Conservation (phyloP, 2,797 vertebrate species). For the Acestrorhynchus altus region DNA sequence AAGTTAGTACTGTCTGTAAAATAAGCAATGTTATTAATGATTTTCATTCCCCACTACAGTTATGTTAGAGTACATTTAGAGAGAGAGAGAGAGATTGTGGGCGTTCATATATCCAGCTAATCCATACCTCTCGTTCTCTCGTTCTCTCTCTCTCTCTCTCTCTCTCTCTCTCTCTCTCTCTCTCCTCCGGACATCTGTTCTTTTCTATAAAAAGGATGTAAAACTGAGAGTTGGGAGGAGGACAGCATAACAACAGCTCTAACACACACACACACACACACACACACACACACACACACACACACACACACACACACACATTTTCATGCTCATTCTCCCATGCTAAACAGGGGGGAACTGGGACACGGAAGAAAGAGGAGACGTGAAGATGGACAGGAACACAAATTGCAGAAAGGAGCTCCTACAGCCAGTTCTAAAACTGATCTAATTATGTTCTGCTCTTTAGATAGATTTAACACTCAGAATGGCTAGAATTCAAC, state of each 20-base stretch:
- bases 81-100: constrained; percentile 45
- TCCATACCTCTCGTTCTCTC: constrained; percentile 66
- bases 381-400: neutral
- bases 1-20: no score
- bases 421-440: neutral
- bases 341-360: neutral
- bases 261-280: neutral
- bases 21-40: no score
- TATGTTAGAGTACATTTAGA: no score
- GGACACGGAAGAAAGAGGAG: constrained; percentile 9
- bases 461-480: neutral
- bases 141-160: constrained; percentile 57
- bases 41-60: no score
- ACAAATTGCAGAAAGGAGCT: neutral
- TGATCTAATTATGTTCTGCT: neutral
- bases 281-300: neutral
- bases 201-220: constrained; percentile 2
- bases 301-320: neutral
- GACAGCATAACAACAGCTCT: neutral
- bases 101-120: constrained; percentile 71
- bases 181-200: constrained; percentile 41
- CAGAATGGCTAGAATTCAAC: neutral
- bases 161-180: neutral
- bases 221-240: constrained; percentile 10
- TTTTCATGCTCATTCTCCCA: constrained; percentile 1